Percentiles rank a stretch among this genome's conserved stretches.
Evolutionary conservation across 1,140 invertebrate genomes (phyloP).

Genomic region (Glossosoma conforme): DNA sequence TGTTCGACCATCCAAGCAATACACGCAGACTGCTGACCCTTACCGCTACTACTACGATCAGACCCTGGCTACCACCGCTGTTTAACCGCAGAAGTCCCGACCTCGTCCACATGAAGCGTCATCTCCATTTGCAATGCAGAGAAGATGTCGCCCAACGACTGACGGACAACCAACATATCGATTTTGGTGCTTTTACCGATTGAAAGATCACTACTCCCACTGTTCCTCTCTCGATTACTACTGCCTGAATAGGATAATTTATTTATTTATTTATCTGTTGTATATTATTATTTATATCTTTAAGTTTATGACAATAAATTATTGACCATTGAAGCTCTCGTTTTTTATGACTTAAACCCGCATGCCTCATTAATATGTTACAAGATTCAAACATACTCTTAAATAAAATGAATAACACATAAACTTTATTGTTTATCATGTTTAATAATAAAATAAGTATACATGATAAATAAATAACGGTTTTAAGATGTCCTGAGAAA

Average conservation of each 20-base stretch:
- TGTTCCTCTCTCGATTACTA: slow-evolving; percentile 13
- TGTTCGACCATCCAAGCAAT: slow-evolving; percentile 50
- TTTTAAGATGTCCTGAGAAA: too few relatives aligned
- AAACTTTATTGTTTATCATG: too few relatives aligned
- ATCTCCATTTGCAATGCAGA: not conserved
- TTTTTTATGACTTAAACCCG: not conserved
- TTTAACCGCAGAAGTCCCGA: not conserved
- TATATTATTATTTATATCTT: slow-evolving; percentile 29
- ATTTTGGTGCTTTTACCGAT: slow-evolving; percentile 20
- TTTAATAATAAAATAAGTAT: too few relatives aligned
- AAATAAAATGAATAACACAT: too few relatives aligned
- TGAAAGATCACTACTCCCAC: slow-evolving; percentile 17
- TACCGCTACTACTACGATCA: slow-evolving; percentile 53
- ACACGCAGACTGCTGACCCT: slow-evolving; percentile 43
- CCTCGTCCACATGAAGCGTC: not conserved
- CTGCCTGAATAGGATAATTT: slow-evolving; percentile 27
- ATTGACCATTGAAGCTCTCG: not conserved
- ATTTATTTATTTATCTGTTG: slow-evolving; percentile 33
- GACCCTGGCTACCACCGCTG: slow-evolving; percentile 45
- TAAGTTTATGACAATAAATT: slow-evolving; percentile 12
- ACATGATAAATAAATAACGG: too few relatives aligned
- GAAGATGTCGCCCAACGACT: not conserved
- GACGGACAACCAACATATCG: not conserved
- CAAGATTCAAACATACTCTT: too few relatives aligned
- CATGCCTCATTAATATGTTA: not conserved